Base-by-base conservation (phyloP, 2,797 vertebrate genomes). In the Falco naumanni region DNA sequence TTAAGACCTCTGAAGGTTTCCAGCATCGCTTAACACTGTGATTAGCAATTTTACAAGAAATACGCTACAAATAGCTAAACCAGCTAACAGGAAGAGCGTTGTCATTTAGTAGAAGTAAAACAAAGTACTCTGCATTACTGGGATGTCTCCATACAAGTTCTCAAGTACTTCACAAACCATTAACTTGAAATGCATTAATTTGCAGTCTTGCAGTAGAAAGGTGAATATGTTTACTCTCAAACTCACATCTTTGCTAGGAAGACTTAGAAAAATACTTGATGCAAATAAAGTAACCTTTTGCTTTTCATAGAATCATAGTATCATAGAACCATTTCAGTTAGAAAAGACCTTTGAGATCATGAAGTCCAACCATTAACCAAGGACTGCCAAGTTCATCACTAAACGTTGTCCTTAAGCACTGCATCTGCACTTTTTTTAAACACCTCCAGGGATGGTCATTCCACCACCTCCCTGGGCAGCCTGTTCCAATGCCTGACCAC, bases 101-200 rank as follows among this genome's bases (percentile, higher is more conserved):
- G 39, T 59, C 60, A 53, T 75, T 85, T 71, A 65, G 87, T 11
- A 64, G 54, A 89, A 92, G 34, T 51, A 91, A 87, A 87, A 17
- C 43, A 65, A 76, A 94, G 60, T 83, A 21, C 8, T 86, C 48
- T 57, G 54, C 75, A 25, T 95, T 90, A 47, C 71, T 95, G 71
- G 21, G n/a, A 93, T 94, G 54, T 79, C 59, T 95, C 31, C 43
- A 37, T 86, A 41, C n/a, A 39, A 47, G 50, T 92, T 90, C 92
- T 94, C 84, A 71, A 59, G 68, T 75, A 59, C 75, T 93, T 89
- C 87, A 63, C 61, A 96, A 94, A 96, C 76, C 87, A 96, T 97
- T 96, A 95, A 95, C 95, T 71, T 90, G 64, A 70, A 92, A 84
- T 37, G 41, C 8, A 12, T 59, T 77, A 84, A 90, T 79, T 91